phyloP scores from a whole-genome alignment of 2,113 vertebrate species.

The Tragelaphus strepsiceros region DNA sequence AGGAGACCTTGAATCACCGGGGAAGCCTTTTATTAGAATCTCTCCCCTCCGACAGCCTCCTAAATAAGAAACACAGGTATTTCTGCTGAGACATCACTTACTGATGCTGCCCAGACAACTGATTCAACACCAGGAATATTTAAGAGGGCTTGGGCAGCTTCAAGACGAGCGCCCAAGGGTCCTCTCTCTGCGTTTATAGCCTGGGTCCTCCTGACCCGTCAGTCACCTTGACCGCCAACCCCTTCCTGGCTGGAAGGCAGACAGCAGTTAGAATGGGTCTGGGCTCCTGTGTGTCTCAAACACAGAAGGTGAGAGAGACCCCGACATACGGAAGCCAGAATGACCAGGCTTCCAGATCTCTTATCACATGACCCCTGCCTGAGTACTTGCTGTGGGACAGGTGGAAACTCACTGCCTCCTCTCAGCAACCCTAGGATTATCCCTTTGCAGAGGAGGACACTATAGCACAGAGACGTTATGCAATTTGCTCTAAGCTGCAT shows the following conservation, averaged over 20 bases:
- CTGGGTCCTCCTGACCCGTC: background rate
- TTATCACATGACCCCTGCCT: accelerated
- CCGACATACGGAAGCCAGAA: background rate
- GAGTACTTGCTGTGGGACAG: background rate
- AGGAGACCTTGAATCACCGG: background rate
- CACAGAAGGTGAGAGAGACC: accelerated
- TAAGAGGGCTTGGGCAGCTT: background rate
- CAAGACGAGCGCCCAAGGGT: accelerated
- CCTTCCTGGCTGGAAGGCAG: background rate
- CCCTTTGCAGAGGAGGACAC: background rate
- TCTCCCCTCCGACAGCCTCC: background rate
- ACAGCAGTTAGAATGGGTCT: accelerated
- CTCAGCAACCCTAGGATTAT: accelerated
- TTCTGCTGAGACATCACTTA: background rate
- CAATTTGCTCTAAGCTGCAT: background rate
- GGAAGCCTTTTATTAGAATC: background rate
- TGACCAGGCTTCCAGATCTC: accelerated
- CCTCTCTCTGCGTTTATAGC: accelerated
- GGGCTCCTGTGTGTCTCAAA: background rate
- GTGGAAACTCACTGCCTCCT: accelerated
- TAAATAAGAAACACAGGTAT: background rate
- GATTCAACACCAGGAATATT: background rate
- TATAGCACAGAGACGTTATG: background rate
- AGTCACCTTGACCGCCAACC: background rate
- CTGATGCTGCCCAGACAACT: background rate